Evolutionary conservation across 2,113 vertebrate genomes (phyloP), one percentile per base, ranked within the genome.

Genomic region (Glareola pratincola): DNA sequence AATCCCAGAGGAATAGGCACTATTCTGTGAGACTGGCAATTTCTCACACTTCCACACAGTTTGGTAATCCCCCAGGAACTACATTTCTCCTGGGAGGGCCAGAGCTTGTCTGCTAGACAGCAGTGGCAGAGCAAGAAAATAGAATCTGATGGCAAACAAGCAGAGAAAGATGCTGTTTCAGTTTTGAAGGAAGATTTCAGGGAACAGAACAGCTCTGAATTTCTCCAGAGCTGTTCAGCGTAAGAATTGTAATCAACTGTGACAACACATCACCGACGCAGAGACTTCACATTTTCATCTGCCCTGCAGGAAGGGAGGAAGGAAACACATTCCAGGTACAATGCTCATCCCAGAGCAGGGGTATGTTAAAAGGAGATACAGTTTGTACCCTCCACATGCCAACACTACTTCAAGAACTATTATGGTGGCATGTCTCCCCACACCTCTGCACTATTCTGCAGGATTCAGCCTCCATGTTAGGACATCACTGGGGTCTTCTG

Each of bases 171-270:
- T 47, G 22, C 36, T 90, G 48, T 72, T 81, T 87, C 66, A 24
- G 30, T 76, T 91, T 62, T 4, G 6, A 94, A 87, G 64, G 76
- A 85, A 87, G 45, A 95, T 87, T 91, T 94, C 23, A 43, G 84
- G 57, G 45, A 95, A 91, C 14, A 68, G 67, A 85, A 94, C 41
- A 73, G 74, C 66, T 92, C 88, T 83, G 66, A 91, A 91, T 93
- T 91, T 96, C 74, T 79, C 74, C 84, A 84, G 53, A 89, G 80
- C 69, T 73, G 36, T 68, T 97, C 81, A 85, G n/a, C 3, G 0
- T 79, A 90, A 63, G 62, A 91, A 76, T 15, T 54, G 37, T 59
- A 90, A 94, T 91, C 77, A 88, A 69, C 80, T 94, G 48, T 68
- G 80, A 94, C 69, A 92, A 85, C 76, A 86, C 3, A 2, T 66